A percentile compares a stretch with the other conserved stretches of the same genome.
phyloP scores from a whole-genome alignment of 2,113 vertebrate species.

The Bos indicus region DNA sequence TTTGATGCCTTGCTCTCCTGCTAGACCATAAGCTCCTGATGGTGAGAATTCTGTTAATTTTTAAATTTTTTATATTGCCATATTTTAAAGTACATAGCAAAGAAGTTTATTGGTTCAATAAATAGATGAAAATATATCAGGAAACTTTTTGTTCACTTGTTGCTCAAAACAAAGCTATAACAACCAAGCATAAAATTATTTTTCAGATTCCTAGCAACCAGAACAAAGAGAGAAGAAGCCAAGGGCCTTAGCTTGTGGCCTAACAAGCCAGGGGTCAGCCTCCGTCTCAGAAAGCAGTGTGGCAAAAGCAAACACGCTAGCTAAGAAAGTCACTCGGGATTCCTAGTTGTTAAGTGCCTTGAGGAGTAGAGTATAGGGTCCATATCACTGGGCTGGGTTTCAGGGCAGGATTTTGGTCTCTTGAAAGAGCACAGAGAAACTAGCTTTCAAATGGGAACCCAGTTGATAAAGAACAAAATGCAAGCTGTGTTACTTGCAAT shows the following conservation, averaged over 20 bases:
- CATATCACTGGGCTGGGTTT: background rate
- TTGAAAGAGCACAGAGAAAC: background rate
- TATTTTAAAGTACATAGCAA: background rate
- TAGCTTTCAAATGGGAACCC: background rate
- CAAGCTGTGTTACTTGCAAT: background rate
- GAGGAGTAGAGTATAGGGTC: background rate
- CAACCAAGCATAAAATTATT: background rate
- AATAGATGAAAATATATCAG: background rate
- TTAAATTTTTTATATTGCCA: background rate
- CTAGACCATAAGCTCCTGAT: background rate
- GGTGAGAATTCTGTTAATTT: background rate
- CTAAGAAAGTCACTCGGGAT: background rate
- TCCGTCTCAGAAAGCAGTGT: background rate
- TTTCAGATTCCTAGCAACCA: background rate
- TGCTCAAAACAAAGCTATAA: background rate
- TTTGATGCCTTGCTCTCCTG: background rate
- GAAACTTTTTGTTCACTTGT: background rate
- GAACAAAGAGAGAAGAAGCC: background rate
- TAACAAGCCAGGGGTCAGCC: background rate
- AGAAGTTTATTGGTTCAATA: background rate
- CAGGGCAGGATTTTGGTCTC: background rate
- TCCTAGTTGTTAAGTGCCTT: background rate
- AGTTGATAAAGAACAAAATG: background rate
- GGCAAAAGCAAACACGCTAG: background rate
- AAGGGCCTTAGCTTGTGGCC: background rate